A percentile compares a stretch with the other conserved stretches of the same genome.
Evolutionary conservation across 2,113 vertebrate genomes (phyloP).

Genomic region (Myrmecobius fasciatus): DNA sequence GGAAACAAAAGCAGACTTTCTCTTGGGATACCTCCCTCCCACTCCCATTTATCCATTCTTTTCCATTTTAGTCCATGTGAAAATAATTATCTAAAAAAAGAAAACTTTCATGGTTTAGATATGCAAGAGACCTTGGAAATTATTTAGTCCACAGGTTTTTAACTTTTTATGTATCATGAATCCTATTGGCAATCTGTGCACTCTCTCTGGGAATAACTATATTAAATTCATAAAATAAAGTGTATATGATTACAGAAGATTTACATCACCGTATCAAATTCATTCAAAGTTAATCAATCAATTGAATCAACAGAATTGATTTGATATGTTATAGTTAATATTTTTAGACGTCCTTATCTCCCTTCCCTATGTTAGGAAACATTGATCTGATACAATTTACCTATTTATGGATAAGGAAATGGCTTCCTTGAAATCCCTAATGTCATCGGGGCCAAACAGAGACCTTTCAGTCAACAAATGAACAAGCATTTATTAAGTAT

Average conservation of each 20-base stretch:
- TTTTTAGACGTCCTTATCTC: too few species aligned
- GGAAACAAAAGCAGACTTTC: conserved; percentile 15
- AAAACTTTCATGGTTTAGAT: background rate
- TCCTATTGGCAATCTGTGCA: background rate
- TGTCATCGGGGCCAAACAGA: background rate
- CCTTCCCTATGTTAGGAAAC: background rate
- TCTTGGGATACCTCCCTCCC: background rate
- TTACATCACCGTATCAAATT: background rate
- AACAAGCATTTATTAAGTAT: background rate
- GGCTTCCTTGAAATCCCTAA: background rate
- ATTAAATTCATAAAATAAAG: background rate
- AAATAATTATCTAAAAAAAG: background rate
- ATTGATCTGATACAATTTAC: background rate
- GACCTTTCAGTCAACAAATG: background rate
- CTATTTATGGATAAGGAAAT: background rate
- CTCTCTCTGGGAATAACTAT: background rate
- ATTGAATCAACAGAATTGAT: background rate
- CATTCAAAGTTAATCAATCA: background rate
- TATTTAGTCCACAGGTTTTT: background rate
- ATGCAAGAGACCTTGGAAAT: background rate
- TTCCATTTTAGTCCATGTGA: background rate
- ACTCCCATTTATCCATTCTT: background rate
- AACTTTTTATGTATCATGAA: background rate
- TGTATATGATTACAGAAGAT: background rate
- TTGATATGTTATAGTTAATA: background rate